Conservation (phyloP, 2,113 vertebrate species). For the Sebastes schlegelii region DNA sequence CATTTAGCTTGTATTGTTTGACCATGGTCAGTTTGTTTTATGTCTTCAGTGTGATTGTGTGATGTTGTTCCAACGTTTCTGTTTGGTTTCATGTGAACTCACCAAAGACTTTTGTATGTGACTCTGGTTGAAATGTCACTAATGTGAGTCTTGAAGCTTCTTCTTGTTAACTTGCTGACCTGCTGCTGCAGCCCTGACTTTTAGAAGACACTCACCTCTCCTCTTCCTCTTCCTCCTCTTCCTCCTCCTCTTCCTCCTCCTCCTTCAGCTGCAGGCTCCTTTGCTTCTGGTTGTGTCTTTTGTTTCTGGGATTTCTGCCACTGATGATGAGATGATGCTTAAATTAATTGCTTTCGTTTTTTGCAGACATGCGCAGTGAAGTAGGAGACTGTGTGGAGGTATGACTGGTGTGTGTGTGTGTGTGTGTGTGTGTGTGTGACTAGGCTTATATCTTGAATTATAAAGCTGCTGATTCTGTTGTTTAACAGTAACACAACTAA, state of each 20-base stretch:
- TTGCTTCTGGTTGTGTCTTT: neutral
- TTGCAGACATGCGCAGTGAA: conserved; percentile 41
- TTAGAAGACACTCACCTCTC: too few relatives aligned
- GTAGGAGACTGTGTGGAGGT: neutral
- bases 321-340: conserved; percentile 15
- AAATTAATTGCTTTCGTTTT: conserved; percentile 43
- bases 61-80: too few relatives aligned
- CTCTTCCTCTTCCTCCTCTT: too few relatives aligned
- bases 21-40: neutral
- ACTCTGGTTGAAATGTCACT: too few relatives aligned
- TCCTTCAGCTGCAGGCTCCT: neutral
- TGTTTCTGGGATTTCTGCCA: neutral
- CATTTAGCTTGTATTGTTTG: too few relatives aligned
- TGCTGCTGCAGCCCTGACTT: too few relatives aligned
- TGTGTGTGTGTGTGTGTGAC: neutral
- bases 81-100: neutral
- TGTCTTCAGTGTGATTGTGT: neutral
- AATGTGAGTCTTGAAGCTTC: too few relatives aligned
- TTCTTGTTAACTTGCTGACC: too few relatives aligned
- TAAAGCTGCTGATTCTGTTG: neutral
- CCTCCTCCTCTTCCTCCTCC: neutral
- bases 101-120: too few relatives aligned
- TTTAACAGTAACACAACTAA: too few relatives aligned
- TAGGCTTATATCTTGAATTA: too few relatives aligned
- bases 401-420: neutral